Base-by-base conservation (phyloP, 2,113 vertebrate genomes). In the Alligator mississippiensis region DNA sequence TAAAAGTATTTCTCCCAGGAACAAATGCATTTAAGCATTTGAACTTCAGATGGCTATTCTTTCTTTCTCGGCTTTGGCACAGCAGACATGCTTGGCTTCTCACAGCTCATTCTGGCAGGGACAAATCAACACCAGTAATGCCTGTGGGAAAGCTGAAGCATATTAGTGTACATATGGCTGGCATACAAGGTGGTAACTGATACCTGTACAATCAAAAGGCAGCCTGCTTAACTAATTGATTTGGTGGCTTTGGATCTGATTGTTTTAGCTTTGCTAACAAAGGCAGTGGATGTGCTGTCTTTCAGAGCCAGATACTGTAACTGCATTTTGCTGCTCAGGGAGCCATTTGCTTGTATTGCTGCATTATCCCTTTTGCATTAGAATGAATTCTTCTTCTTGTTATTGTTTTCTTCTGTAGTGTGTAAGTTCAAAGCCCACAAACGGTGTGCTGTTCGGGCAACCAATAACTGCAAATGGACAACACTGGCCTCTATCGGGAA, bases 361-460 rank as follows among this genome's bases (percentile, higher is more conserved):
- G 47, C 24, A 5, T 94, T 25, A 22, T 25, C 28, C 2, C 0
- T 66, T 57, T 64, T 79, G 79, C 77, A 18, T 6, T 14, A 64
- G 66, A n/a, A 34, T 82, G 70, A 24, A 47, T 72, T 30, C 28
- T 61, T 92, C 28, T 94, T 86, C 59, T 47, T 47, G 47, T 16
- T 24, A 12, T 60, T 28, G 22, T 38, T 72, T 94, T 90, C 93
- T 76, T 94, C 60, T 92, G 9, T 92, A 99, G 99, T 99, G 89
- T 99, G 99, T 96, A 99, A 99, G 93, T 99, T 99, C 85, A 99
- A 99, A 96, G 99, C 99, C 84, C 99, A 99, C 93, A 99, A 99
- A 78, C 98, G 99, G 12, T 99, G 99, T 93, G 99, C 99, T 3
- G 99, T 99, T 78, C 97, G 99, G 70, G 99, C 99, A 79, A 99